These are phyloP conservation scores for Melikaiella ostensackeni DNA, from an alignment of 2,888 invertebrate genomes.

Conservation along the genomic window DNA sequence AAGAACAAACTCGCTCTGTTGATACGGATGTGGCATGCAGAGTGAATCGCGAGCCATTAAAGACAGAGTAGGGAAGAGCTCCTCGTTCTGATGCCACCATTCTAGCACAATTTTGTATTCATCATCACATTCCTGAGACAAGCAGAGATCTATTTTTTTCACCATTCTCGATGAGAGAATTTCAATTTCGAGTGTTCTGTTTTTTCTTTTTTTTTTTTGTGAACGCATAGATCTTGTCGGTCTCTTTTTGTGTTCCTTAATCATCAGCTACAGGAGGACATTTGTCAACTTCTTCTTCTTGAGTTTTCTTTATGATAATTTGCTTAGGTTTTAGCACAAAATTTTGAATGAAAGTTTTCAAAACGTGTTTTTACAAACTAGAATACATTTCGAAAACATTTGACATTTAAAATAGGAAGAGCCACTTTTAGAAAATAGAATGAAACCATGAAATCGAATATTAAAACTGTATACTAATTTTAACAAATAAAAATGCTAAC, in stretches of 20 bases:
- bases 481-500: too few species aligned
- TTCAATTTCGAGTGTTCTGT: not conserved
- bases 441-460: too few species aligned
- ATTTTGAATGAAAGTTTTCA: too few species aligned
- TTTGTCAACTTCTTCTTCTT: not conserved
- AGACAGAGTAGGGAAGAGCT: not conserved
- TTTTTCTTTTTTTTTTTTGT: not conserved
- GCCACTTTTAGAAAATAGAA: too few species aligned
- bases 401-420: too few species aligned
- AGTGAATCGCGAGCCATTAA: not conserved
- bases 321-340: too few species aligned
- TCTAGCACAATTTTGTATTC: conserved; percentile 3
- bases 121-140: not conserved
- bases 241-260: not conserved
- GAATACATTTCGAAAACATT: too few species aligned
- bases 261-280: too few species aligned
- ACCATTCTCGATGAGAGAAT: not conserved
- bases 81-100: conserved; percentile 18
- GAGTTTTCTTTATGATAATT: not conserved
- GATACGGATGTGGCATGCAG: too few species aligned
- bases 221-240: not conserved
- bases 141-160: conserved; percentile 13
- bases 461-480: too few species aligned
- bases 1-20: too few species aligned
- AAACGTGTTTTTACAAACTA: too few species aligned